Percentiles rank a stretch among this genome's conserved stretches.
Evolutionary conservation across 1,140 invertebrate genomes (phyloP).

Genomic region (Zaprionus lachaisei): DNA sequence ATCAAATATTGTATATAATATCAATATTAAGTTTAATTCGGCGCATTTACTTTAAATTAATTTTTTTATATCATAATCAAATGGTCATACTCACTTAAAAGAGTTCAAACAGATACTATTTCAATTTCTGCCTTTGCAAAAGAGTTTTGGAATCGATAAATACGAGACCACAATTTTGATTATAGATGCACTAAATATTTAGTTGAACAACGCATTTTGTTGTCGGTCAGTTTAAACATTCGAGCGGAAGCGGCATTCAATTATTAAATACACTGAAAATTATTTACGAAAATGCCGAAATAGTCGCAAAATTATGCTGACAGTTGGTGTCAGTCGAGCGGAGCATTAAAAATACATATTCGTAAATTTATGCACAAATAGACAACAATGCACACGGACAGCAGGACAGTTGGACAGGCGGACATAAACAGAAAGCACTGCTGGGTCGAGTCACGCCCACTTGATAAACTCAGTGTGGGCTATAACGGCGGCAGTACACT

Average conservation of each 20-base stretch:
- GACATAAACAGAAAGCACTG: constrained; percentile 28
- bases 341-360: constrained; percentile 80
- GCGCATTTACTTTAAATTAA: neutral
- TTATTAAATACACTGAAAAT: constrained; percentile 42
- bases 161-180: neutral
- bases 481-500: constrained; percentile 59
- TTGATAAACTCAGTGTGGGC: constrained; percentile 19
- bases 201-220: neutral
- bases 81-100: neutral
- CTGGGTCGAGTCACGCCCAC: constrained; percentile 11
- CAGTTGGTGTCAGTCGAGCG: constrained; percentile 78
- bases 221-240: constrained; percentile 15
- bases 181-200: constrained; percentile 6
- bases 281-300: constrained; percentile 40
- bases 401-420: constrained; percentile 15
- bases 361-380: constrained; percentile 76
- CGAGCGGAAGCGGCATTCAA: constrained; percentile 19
- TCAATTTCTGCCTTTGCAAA: neutral
- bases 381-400: constrained; percentile 38
- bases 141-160: neutral
- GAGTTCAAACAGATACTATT: neutral
- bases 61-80: neutral
- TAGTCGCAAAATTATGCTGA: constrained; percentile 75
- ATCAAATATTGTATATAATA: too few relatives aligned
- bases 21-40: too few relatives aligned